Base-by-base conservation (phyloP, 2,113 vertebrate species). In the Indicator maculatus region DNA sequence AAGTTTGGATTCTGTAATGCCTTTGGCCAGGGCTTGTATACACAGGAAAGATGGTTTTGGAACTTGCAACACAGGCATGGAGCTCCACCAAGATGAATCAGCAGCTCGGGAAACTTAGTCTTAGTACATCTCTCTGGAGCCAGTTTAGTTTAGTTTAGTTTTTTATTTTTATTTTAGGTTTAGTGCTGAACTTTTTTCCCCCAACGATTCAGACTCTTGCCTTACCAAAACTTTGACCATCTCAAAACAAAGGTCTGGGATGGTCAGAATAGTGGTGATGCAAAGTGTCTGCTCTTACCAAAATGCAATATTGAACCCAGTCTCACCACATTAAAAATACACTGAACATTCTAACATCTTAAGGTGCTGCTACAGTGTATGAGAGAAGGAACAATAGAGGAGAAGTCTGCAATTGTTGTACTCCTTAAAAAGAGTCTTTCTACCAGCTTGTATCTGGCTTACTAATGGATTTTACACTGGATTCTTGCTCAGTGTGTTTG, bases 41-140 rank as follows among this genome's bases (percentile, higher is more conserved):
- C 72, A 95, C 71, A 93, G 66, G 33, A 44, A 96, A 94, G 91
- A 96, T 95, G 94, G 78, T 92, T 96, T 95, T 96, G 95, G 93
- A 95, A 93, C 75, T 75, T 44, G 3, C 33, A 95, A 71, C 70
- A 87, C 81, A 89, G 89, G 59, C 16, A 3, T 95, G 89, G 89
- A 96, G 64, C 94, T 93, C 95, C 92, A 96, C 96, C 97, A 97
- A 96, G 93, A 95, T 96, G 97, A 96, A 95, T 97, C 94, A 97
- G 94, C 94, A 89, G 92, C 83, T 95, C 85, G 94, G 96, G 93
- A 97, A 97, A 94, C 72, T 86, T 78, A 66, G 63, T n/a, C 26
- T 81, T 82, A 52, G 44, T 64, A 82, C 55, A 83, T 84, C 28
- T 84, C 92, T 77, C 47, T 86, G 45, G 8, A 79, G 80, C 88